phyloP scores from a whole-genome alignment of 2,797 vertebrate genomes.

The Salmo trutta region DNA sequence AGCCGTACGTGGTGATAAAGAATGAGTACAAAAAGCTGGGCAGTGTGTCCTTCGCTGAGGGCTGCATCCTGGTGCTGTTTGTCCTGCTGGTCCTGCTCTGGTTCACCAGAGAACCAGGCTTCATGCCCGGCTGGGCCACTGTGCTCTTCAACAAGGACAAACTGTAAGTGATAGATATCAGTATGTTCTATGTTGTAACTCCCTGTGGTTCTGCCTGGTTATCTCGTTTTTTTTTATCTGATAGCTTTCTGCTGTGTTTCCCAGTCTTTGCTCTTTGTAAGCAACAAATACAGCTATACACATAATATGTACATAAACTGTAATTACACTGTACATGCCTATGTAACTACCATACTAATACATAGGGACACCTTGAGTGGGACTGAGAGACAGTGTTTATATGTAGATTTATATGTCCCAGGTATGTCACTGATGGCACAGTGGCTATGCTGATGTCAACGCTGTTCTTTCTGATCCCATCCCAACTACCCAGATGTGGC shows the following conservation, averaged over 20 bases:
- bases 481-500: conserved; percentile 47
- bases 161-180: conserved; percentile 68
- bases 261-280: neutral
- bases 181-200: too few species aligned
- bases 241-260: neutral
- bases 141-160: conserved; percentile 68
- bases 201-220: neutral
- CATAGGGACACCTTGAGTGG: too few species aligned
- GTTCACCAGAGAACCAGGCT: conserved; percentile 89
- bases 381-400: too few species aligned
- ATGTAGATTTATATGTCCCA: conserved; percentile 49
- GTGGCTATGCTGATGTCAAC: conserved; percentile 80
- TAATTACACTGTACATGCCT: too few species aligned
- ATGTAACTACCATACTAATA: too few species aligned
- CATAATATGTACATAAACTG: neutral
- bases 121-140: conserved; percentile 85
- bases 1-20: conserved; percentile 76
- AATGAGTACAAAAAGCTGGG: conserved; percentile 77
- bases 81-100: conserved; percentile 80
- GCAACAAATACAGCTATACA: neutral
- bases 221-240: neutral
- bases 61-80: conserved; percentile 74
- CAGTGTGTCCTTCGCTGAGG: conserved; percentile 81
- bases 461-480: conserved; percentile 83
- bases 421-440: conserved; percentile 83